Base-by-base conservation (phyloP, 2,797 vertebrate species). In the Ataeniobius toweri region DNA sequence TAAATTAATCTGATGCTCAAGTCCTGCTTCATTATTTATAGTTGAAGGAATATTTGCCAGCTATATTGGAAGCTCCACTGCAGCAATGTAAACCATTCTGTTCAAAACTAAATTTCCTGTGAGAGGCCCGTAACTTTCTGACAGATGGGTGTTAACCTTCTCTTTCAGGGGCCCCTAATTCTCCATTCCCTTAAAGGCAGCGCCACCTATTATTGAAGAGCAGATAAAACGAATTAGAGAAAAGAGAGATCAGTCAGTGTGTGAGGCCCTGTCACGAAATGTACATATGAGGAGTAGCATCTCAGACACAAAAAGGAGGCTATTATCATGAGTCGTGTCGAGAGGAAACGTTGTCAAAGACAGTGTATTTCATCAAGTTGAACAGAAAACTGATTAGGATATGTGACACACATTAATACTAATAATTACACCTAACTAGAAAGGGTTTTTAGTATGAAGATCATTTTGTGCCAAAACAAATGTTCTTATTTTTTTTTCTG, bases 221-320 rank as follows among this genome's bases (percentile, higher is more conserved):
- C 92, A 96, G 95, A 96, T 96, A 96, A 96, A 94, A 79, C 92
- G 92, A 86, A 84, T 92, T 86, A 89, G 91, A 93, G 95, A 94
- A 96, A 91, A 88, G 89, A 94, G 91, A 89, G 93, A 95, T 96
- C 94, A 93, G 91, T 96, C 95, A 96, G 86, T 80, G 82, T 79
- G 86, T 31, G 0, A 77, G 83, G 79, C 73, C 78, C 88, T 46
- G 71, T 89, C 78, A 83, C 87, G 90, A 73, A 55, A 65, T 65
- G 74, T 69, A 80, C 81, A 89, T 41, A 89, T 86, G 85, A 87
- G 91, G 84, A 90, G 78, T 88, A 88, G 91, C 85, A 91, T 92
- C 93, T 93, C 92, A 95, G 93, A 93, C 86, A 82, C 73, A 46
- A 26, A 83, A 36, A 91, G 94, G 94, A 41, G 84, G 80, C 77